phyloP scores from a whole-genome alignment of 53 echinoderm and acorn worm species.

The Zoroaster sp. region DNA sequence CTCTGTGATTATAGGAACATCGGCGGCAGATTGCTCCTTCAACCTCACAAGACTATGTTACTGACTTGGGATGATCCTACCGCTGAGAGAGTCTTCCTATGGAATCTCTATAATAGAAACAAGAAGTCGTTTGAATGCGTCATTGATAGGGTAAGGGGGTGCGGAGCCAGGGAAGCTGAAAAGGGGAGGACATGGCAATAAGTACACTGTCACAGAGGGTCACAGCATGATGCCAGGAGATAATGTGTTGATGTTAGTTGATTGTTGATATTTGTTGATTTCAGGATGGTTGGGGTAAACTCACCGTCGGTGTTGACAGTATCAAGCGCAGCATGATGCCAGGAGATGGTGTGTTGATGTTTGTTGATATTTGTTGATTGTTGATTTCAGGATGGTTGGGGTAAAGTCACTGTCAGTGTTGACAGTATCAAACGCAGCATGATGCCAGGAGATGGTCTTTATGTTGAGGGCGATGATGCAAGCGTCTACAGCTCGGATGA shows the following conservation, averaged over 20 bases:
- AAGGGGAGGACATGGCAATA: too few species aligned
- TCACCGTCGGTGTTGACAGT: slow-evolving; percentile 71
- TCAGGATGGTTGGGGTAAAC: slow-evolving; percentile 81
- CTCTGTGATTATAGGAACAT: too few species aligned
- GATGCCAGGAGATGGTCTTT: slow-evolving; percentile 91
- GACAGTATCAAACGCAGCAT: slow-evolving; percentile 87
- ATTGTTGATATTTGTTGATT: slow-evolving; percentile 9
- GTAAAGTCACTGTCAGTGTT: slow-evolving; percentile 80
- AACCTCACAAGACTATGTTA: slow-evolving; percentile 83
- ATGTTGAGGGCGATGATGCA: slow-evolving; percentile 95
- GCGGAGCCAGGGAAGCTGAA: not conserved
- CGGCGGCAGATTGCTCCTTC: slow-evolving; percentile 73
- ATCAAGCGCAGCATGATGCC: slow-evolving; percentile 77
- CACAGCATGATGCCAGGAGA: not conserved
- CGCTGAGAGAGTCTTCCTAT: slow-evolving; percentile 73
- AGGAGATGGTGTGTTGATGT: slow-evolving; percentile 65
- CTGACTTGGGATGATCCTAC: slow-evolving; percentile 97
- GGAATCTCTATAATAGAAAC: slow-evolving; percentile 98
- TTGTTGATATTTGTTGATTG: not conserved
- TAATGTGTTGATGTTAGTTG: not conserved
- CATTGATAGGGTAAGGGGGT: slow-evolving; percentile 64
- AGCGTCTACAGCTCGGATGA: slow-evolving; percentile 98
- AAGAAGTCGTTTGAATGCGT: slow-evolving; percentile 90
- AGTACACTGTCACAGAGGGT: too few species aligned
- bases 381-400: slow-evolving; percentile 84